phyloP scores from a whole-genome alignment of 2,113 vertebrate genomes.

The Rhinogobius similis region DNA sequence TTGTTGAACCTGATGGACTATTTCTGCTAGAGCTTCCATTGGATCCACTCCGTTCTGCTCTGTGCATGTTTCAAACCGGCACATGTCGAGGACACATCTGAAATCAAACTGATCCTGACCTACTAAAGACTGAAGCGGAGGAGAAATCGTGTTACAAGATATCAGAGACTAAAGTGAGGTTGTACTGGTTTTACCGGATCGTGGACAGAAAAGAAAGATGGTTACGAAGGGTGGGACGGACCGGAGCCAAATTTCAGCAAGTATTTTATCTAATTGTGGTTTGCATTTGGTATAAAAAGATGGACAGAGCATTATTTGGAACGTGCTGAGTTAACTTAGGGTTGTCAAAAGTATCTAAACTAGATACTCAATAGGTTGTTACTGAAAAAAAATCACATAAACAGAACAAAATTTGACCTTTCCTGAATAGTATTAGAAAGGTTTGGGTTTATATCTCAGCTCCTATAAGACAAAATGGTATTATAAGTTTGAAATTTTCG shows the following conservation, averaged over 20 bases:
- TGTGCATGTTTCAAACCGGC: slow-evolving; percentile 15
- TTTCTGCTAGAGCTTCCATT: background rate
- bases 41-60: background rate
- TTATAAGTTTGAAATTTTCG: too few species aligned
- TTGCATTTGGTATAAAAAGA: background rate
- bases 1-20: slow-evolving; percentile 13
- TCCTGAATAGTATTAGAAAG: too few species aligned
- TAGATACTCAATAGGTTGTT: too few species aligned
- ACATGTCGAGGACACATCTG: background rate
- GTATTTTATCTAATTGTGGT: background rate
- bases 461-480: too few species aligned
- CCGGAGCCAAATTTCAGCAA: background rate
- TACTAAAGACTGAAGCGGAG: slow-evolving; percentile 42
- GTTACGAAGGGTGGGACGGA: background rate
- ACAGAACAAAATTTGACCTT: too few species aligned
- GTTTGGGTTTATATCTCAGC: too few species aligned
- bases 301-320: slow-evolving; percentile 3
- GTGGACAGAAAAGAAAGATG: background rate
- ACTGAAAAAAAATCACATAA: too few species aligned
- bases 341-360: too few species aligned
- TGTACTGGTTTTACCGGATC: slow-evolving; percentile 20
- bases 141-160: slow-evolving; percentile 38
- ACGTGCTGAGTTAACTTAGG: too few species aligned
- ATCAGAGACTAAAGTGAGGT: slow-evolving; percentile 29
- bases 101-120: slow-evolving; percentile 31